phyloP scores from a whole-genome alignment of 2,113 vertebrate species.

The Chamaea fasciata region DNA sequence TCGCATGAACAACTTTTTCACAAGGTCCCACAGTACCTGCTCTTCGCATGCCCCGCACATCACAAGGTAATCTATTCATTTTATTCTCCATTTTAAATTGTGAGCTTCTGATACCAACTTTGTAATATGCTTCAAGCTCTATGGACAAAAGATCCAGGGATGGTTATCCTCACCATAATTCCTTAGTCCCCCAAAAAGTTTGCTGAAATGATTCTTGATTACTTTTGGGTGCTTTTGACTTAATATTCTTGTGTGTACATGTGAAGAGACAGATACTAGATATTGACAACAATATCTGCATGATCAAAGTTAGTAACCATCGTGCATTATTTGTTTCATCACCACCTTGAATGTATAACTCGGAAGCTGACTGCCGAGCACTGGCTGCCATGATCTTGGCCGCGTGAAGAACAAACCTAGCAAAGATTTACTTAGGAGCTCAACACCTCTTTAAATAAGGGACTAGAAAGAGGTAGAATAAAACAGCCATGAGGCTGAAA shows the following conservation, averaged over 20 bases:
- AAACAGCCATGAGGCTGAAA: not conserved
- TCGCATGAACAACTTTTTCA: not conserved
- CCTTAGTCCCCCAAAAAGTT: not conserved
- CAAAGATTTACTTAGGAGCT: not conserved
- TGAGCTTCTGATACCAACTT: not conserved
- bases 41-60: not conserved
- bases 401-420: fast-evolving
- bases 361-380: not conserved
- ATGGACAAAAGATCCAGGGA: not conserved
- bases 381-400: not conserved
- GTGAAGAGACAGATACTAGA: not conserved
- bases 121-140: not conserved
- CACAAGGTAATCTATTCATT: not conserved
- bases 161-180: not conserved
- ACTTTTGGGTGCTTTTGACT: not conserved
- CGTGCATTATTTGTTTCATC: not conserved
- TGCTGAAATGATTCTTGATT: not conserved
- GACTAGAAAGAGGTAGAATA: not conserved
- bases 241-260: not conserved
- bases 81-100: not conserved
- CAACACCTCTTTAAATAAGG: not conserved
- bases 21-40: not conserved
- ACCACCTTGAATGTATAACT: not conserved
- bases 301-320: not conserved
- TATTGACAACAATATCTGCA: not conserved